phyloP scores from a whole-genome alignment of 2,888 invertebrate genomes.

The Agrochola lota region DNA sequence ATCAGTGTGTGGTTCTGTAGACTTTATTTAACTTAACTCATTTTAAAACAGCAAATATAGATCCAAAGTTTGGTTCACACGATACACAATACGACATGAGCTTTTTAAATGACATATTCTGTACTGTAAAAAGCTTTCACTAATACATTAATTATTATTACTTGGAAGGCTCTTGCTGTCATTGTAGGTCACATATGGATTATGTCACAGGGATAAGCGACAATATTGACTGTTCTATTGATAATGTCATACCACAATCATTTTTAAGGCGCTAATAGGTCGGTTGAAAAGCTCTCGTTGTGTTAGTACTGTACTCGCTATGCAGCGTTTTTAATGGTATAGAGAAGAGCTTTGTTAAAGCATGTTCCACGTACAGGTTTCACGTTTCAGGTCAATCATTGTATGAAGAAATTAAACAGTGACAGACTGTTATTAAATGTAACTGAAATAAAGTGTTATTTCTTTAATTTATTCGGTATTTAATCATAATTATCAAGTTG shows the following conservation, averaged over 20 bases:
- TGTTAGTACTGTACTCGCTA: background rate
- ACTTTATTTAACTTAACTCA: constrained; percentile 31
- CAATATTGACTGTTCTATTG: constrained; percentile 34
- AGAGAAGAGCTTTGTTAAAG: background rate
- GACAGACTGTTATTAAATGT: background rate
- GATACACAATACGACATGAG: constrained; percentile 1
- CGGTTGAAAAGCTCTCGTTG: background rate
- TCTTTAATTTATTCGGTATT: constrained; percentile 10
- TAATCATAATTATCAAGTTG: constrained; percentile 5
- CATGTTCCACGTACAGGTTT: no score
- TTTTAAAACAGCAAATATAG: constrained; percentile 24
- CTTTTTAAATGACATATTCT: constrained; percentile 5
- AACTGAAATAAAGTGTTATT: background rate
- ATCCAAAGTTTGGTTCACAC: constrained; percentile 17
- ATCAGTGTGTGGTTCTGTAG: constrained; percentile 42
- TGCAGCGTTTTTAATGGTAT: background rate
- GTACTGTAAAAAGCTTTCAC: constrained; percentile 15
- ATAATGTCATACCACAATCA: constrained; percentile 37
- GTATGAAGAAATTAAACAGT: background rate
- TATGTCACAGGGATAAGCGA: constrained; percentile 29
- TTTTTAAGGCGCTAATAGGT: background rate
- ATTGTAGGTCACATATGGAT: constrained; percentile 26
- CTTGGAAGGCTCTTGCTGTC: constrained; percentile 18
- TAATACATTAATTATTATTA: constrained; percentile 14
- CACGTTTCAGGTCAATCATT: background rate